Evolutionary conservation across 2,888 invertebrate genomes (phyloP).

Genomic region (Drosophila neotestacea): DNA sequence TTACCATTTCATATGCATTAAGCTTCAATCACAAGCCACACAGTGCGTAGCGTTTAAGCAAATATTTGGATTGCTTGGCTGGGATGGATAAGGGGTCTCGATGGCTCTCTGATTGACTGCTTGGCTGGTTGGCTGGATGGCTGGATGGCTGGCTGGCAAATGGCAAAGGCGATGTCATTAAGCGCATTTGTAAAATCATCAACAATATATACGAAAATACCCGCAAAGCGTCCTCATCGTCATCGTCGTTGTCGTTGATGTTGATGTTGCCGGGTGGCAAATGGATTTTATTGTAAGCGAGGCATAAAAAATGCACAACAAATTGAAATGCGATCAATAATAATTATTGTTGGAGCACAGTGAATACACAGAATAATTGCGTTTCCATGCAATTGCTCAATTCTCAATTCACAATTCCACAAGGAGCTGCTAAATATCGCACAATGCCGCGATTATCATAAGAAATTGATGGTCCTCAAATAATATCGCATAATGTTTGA

Average conservation of each 20-base stretch:
- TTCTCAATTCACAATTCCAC: conserved; percentile 74
- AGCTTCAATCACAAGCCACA: conserved; percentile 66
- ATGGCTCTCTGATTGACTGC: neutral
- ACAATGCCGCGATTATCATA: conserved; percentile 68
- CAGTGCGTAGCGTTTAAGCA: conserved; percentile 48
- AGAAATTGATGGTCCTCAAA: conserved; percentile 59
- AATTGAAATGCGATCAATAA: conserved; percentile 82
- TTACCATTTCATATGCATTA: conserved; percentile 81
- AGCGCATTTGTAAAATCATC: conserved; percentile 81
- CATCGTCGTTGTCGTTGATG: conserved; percentile 13
- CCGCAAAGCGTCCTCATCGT: conserved; percentile 28
- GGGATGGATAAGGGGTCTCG: conserved; percentile 11
- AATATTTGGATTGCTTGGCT: conserved; percentile 45
- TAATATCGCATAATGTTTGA: conserved; percentile 38
- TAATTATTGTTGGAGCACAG: conserved; percentile 77
- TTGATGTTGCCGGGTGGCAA: conserved; percentile 43
- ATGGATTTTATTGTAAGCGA: conserved; percentile 66
- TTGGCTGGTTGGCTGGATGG: neutral
- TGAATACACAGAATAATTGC: conserved; percentile 81
- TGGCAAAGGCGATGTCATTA: conserved; percentile 68
- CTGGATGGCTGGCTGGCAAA: conserved; percentile 47
- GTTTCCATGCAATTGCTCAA: conserved; percentile 80
- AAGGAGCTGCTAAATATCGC: conserved; percentile 64
- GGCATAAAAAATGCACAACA: conserved; percentile 68
- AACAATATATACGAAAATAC: conserved; percentile 50